Conservation (phyloP, 2,113 vertebrate genomes). For the Hylia prasina region DNA sequence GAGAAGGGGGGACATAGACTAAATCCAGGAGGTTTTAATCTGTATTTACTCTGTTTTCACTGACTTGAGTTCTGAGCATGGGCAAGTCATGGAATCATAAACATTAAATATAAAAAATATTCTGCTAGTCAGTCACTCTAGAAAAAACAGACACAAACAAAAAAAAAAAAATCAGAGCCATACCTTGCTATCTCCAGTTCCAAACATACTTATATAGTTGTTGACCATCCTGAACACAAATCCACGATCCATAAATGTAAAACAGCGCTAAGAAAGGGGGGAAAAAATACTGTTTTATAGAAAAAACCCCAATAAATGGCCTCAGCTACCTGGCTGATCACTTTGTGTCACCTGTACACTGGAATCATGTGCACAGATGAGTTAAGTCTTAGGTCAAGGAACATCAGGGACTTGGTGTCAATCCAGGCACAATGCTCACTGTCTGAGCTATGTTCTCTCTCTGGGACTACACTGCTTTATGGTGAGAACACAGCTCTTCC, state of each 20-base stretch:
- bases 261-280: slow-evolving; percentile 79
- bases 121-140: not conserved
- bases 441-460: not conserved
- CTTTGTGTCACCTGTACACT: not conserved
- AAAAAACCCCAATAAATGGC: not conserved
- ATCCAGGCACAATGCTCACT: not conserved
- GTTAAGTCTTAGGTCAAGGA: not conserved
- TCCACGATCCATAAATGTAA: slow-evolving; percentile 95
- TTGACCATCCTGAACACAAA: slow-evolving; percentile 92
- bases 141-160: not conserved
- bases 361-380: not conserved
- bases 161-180: not conserved
- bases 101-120: not conserved
- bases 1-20: not conserved
- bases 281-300: not conserved
- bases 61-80: not conserved
- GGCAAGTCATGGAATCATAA: not conserved
- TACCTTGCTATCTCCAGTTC: slow-evolving; percentile 90
- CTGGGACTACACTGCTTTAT: not conserved
- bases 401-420: not conserved
- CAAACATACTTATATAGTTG: slow-evolving; percentile 92
- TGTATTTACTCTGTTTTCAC: not conserved
- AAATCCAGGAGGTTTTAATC: not conserved
- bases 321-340: not conserved
- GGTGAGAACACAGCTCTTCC: not conserved